Evolutionary conservation across 2,888 invertebrate species (phyloP), one percentile per base, ranked within the genome.

Genomic region (Acrobasis consociella): DNA sequence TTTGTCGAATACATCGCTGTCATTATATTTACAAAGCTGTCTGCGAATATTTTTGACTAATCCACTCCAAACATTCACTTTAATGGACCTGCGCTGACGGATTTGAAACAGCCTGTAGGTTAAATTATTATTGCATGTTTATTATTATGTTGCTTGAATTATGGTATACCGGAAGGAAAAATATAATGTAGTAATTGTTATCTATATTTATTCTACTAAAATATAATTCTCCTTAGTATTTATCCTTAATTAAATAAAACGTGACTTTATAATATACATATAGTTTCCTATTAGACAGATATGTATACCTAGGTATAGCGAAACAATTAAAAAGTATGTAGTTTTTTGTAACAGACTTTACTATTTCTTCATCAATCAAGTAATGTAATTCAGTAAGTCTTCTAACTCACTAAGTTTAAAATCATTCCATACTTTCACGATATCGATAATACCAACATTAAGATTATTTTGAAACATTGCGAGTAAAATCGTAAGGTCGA

Each of bases 1-100:
- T 84, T 82, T 77, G 75, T 76, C 68, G 73, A 77, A 84, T 81
- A 83, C 81, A 85, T 84, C 78, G 74, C 75, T 79, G 74, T 75
- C 78, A 79, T 82, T 83, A 76, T 73, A 75, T 77, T 77, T 70
- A 72, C 75, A 77, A 72, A 72, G 72, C 73, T 71, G 81, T 83
- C 82, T 82, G 16, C 55, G 76, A 72, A 73, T 74, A 77, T 65
- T 65, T 65, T 63, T 58, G 62, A 59, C 31, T 17, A 53, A 52
- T 22, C 9, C 22, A 22, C 17, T 51, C 31, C 31, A 37, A 59
- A 42, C 38, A 56, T 56, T 9, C 13, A 17, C 15, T 42, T 15
- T 15, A 56, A 46, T 22, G 5, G 11, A n/a, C 46, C 46, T 17
- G 53, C 16, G 53, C 9, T 53, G 38, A 53, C 15, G 38, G 53